These are phyloP conservation scores for Phalacrocorax carbo DNA, from an alignment of 2,113 vertebrate species.

Conservation along the genomic window DNA sequence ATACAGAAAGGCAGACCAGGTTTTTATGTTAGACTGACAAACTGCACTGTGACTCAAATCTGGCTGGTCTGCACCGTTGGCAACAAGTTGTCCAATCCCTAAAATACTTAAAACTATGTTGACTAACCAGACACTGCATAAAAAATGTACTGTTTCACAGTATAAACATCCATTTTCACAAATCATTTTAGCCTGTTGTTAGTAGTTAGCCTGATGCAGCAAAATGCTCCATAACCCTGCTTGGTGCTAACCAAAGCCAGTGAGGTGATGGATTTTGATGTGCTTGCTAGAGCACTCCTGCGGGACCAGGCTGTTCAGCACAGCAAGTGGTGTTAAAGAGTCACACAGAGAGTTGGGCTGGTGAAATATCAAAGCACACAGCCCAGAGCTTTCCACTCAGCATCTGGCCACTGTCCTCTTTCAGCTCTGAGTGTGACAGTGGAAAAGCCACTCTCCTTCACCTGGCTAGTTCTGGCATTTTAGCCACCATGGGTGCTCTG, in stretches of 20 bases:
- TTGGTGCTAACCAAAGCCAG: background rate
- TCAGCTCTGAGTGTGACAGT: background rate
- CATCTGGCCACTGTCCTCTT: background rate
- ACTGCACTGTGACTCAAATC: background rate
- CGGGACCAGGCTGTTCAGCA: background rate
- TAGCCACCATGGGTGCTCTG: background rate
- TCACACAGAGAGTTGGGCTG: rapidly evolving
- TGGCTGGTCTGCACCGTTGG: background rate
- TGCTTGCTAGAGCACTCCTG: background rate
- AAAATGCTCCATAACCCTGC: background rate
- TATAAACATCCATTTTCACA: background rate
- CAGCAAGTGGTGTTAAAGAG: background rate
- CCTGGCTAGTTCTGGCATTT: background rate
- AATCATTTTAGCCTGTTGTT: background rate
- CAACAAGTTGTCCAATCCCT: background rate
- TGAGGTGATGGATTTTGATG: background rate
- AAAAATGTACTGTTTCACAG: background rate
- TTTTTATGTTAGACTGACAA: background rate
- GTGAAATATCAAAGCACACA: background rate
- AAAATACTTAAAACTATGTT: background rate
- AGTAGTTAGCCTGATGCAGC: background rate
- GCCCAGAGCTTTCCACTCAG: background rate
- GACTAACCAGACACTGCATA: background rate
- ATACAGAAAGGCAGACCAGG: background rate
- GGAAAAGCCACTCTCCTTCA: background rate